A percentile compares a stretch with the other conserved stretches of the same genome.
These are phyloP conservation scores for Macroteleia sp. DNA, from an alignment of 2,888 invertebrate genomes.

Conservation along the genomic window DNA sequence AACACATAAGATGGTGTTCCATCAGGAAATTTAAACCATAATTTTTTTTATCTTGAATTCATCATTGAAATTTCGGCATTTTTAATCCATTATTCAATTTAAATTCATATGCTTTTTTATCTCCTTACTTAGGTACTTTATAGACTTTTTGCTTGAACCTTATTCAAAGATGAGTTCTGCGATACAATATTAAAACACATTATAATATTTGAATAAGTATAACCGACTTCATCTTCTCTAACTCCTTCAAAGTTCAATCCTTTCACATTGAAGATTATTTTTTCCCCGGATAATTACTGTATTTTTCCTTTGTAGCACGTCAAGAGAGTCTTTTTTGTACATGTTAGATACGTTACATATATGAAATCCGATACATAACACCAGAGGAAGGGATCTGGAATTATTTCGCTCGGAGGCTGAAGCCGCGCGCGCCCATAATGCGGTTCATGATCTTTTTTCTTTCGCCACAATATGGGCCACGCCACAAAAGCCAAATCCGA, in stretches of 20 bases:
- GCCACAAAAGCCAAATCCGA: slow-evolving; percentile 76
- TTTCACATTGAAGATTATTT: slow-evolving; percentile 31
- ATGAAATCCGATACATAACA: slow-evolving; percentile 56
- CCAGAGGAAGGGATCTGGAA: slow-evolving; percentile 32
- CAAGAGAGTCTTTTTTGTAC: slow-evolving; percentile 28
- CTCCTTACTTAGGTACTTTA: too few species aligned
- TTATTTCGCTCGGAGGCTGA: slow-evolving; percentile 42
- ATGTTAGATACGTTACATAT: slow-evolving; percentile 55
- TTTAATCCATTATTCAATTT: too few species aligned
- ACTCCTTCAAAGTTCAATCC: slow-evolving; percentile 36
- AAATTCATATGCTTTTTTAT: too few species aligned
- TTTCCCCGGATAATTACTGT: slow-evolving; percentile 46
- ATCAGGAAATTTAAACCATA: too few species aligned
- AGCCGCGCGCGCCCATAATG: slow-evolving; percentile 48
- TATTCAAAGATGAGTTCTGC: too few species aligned
- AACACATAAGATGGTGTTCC: too few species aligned
- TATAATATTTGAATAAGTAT: slow-evolving; percentile 31
- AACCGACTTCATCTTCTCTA: too few species aligned
- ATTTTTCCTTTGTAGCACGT: slow-evolving; percentile 35
- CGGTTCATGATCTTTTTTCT: slow-evolving; percentile 65
- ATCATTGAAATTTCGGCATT: too few species aligned
- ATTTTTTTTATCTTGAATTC: too few species aligned
- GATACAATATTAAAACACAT: slow-evolving; percentile 33
- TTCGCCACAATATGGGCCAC: slow-evolving; percentile 71
- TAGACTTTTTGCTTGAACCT: too few species aligned